Evolutionary conservation across 2,797 vertebrate genomes (phyloP).

Genomic region (Babyrousa celebensis): DNA sequence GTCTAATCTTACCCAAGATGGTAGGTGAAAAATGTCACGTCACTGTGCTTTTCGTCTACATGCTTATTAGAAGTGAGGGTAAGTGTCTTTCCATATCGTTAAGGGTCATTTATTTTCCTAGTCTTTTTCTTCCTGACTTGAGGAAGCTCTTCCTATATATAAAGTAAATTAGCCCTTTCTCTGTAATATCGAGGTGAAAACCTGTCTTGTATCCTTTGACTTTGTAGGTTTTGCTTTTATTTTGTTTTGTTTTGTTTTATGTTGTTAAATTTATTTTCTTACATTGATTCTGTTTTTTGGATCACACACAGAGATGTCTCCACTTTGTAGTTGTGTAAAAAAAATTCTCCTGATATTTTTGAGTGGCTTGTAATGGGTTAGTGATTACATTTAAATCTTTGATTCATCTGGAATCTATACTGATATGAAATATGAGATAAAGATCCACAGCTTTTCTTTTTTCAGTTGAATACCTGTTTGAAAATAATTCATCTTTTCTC

Average conservation of each 20-base stretch:
- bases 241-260: neutral
- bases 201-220: neutral
- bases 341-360: slow-evolving; percentile 2
- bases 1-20: neutral
- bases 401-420: neutral
- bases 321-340: neutral
- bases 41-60: neutral
- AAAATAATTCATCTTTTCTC: slow-evolving; percentile 22
- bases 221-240: slow-evolving; percentile 47
- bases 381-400: slow-evolving; percentile 55
- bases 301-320: neutral
- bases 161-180: neutral
- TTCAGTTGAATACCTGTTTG: neutral
- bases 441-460: slow-evolving; percentile 26
- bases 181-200: neutral
- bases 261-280: slow-evolving; percentile 12
- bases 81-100: neutral
- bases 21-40: slow-evolving; percentile 13
- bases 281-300: neutral
- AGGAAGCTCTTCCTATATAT: neutral
- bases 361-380: neutral
- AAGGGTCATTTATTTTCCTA: neutral
- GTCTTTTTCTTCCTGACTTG: neutral
- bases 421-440: slow-evolving; percentile 25
- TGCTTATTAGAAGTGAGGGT: neutral